Conservation (phyloP, 1,140 invertebrate species). For the Episyrphus balteatus region DNA sequence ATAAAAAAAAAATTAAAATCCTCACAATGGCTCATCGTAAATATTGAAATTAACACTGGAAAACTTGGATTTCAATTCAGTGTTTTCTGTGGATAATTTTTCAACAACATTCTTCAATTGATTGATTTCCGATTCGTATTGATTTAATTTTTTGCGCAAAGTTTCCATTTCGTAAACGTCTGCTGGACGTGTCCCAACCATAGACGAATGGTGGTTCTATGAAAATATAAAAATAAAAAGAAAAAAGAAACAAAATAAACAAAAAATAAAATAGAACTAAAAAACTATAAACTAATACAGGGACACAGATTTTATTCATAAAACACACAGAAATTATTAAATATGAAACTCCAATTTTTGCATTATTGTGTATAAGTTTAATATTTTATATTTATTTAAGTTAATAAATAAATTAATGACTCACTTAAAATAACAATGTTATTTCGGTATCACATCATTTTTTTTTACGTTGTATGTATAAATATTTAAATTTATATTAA, state of each 20-base stretch:
- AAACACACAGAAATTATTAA: conserved; percentile 15
- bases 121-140: conserved; percentile 44
- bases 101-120: conserved; percentile 46
- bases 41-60: conserved; percentile 24
- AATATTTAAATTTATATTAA: no score
- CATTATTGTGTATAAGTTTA: background rate
- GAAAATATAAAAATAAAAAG: conserved; percentile 3
- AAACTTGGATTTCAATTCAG: conserved; percentile 45
- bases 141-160: conserved; percentile 37
- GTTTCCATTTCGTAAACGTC: conserved; percentile 26
- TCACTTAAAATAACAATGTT: background rate
- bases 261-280: conserved; percentile 6
- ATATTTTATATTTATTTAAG: background rate
- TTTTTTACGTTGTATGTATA: no score
- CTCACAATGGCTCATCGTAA: conserved; percentile 36
- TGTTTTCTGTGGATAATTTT: conserved; percentile 55
- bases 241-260: conserved; percentile 12
- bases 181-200: conserved; percentile 5
- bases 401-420: background rate
- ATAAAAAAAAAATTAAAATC: conserved; percentile 11
- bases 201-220: no score
- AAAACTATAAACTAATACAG: conserved; percentile 4
- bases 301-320: conserved; percentile 6
- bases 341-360: background rate
- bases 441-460: no score